Evolutionary conservation across 2,888 invertebrate species (phyloP).

Genomic region (Dicyrtomina minuta): DNA sequence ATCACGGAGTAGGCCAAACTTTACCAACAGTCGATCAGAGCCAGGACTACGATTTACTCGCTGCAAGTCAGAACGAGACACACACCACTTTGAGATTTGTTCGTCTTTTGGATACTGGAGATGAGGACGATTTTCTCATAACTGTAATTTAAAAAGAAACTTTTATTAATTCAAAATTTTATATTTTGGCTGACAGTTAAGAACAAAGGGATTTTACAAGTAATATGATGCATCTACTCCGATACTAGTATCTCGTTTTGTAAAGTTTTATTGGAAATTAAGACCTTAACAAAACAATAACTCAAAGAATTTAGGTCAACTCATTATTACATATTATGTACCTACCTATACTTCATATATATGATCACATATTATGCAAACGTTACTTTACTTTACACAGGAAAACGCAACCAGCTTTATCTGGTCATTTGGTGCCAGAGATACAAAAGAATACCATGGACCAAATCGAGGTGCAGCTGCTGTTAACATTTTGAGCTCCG

Average conservation of each 20-base stretch:
- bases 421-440: slow-evolving; percentile 5
- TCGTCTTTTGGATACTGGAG: slow-evolving; percentile 5
- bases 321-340: no score
- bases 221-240: not conserved
- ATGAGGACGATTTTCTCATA: slow-evolving; percentile 2
- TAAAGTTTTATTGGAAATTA: not conserved
- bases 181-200: not conserved
- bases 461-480: not conserved
- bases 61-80: slow-evolving; percentile 8
- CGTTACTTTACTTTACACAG: not conserved
- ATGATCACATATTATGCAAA: no score
- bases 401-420: slow-evolving; percentile 1
- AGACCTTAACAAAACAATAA: not conserved
- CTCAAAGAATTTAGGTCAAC: no score
- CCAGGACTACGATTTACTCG: slow-evolving; percentile 5
- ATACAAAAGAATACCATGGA: not conserved
- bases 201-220: not conserved
- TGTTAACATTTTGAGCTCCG: slow-evolving; percentile 2
- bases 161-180: no score
- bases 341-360: no score
- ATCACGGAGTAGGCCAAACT: slow-evolving; percentile 10
- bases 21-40: not conserved
- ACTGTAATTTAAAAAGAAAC: not conserved
- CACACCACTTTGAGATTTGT: slow-evolving; percentile 5
- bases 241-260: not conserved